Evolutionary conservation across 2,888 invertebrate genomes (phyloP).

Genomic region (Gerosis bhagava): DNA sequence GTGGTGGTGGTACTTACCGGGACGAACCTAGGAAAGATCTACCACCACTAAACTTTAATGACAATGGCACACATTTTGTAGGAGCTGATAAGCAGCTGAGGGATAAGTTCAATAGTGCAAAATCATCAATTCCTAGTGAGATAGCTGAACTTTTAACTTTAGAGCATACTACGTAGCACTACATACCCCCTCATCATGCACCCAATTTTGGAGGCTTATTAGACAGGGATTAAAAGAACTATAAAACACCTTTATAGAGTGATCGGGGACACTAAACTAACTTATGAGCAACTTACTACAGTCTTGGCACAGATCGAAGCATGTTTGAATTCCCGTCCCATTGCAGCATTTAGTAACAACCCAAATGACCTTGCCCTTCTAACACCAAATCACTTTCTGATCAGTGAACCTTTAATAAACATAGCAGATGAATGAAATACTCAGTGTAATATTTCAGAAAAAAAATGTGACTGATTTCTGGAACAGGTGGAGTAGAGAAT

Average conservation of each 20-base stretch:
- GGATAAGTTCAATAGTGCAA: conserved; percentile 18
- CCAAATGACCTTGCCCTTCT: conserved; percentile 31
- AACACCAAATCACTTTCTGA: conserved; percentile 33
- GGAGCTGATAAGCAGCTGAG: conserved; percentile 26
- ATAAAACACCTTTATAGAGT: conserved; percentile 22
- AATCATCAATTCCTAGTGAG: conserved; percentile 17
- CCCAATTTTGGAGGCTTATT: conserved; percentile 31
- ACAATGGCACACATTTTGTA: conserved; percentile 34
- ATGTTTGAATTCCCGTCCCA: conserved; percentile 33
- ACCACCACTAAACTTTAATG: no score
- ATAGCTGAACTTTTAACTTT: conserved; percentile 11
- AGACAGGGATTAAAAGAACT: conserved; percentile 23
- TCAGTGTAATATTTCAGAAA: conserved; percentile 23
- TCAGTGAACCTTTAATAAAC: conserved; percentile 33
- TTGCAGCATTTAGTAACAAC: conserved; percentile 25
- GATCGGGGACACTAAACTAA: conserved; percentile 12
- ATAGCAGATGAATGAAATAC: conserved; percentile 24
- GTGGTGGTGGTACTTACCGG: no score
- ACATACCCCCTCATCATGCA: conserved; percentile 28
- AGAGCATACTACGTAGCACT: conserved; percentile 26
- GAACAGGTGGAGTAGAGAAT: conserved; percentile 36
- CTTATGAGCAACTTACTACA: conserved; percentile 31
- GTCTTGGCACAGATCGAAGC: conserved; percentile 30
- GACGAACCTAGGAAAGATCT: no score
- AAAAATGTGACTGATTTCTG: conserved; percentile 35